These are phyloP conservation scores for Calycopis cecrops DNA, from an alignment of 1,140 invertebrate genomes.

Conservation along the genomic window DNA sequence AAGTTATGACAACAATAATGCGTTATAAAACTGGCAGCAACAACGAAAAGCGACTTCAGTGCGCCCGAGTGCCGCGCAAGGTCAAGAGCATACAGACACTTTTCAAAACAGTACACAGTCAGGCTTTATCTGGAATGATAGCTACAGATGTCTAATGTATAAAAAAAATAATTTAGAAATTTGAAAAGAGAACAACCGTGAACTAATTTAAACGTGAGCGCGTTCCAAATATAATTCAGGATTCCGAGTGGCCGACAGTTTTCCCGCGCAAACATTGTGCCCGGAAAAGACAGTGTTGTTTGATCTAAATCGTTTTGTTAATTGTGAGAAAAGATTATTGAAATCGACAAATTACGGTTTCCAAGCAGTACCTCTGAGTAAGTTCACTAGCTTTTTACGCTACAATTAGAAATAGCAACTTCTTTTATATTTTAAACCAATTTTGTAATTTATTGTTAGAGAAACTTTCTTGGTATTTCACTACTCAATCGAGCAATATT, in stretches of 20 bases:
- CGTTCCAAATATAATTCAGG: slow-evolving; percentile 43
- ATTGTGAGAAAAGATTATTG: neutral
- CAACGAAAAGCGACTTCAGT: slow-evolving; percentile 61
- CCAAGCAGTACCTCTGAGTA: slow-evolving; percentile 17
- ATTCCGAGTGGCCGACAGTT: slow-evolving; percentile 23
- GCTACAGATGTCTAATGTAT: slow-evolving; percentile 26
- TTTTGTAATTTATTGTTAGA: too few species aligned
- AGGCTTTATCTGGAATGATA: slow-evolving; percentile 43
- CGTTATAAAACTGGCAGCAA: slow-evolving; percentile 61
- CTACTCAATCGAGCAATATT: too few species aligned
- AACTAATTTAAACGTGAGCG: slow-evolving; percentile 31
- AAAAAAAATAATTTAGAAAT: slow-evolving; percentile 39
- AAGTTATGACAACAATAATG: slow-evolving; percentile 67
- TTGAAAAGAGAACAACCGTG: slow-evolving; percentile 21
- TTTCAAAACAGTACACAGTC: slow-evolving; percentile 50
- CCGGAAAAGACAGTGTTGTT: neutral
- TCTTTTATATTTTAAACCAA: too few species aligned
- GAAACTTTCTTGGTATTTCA: too few species aligned
- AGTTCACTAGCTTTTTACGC: slow-evolving; percentile 10
- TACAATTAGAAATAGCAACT: too few species aligned
- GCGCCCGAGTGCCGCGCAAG: slow-evolving; percentile 50
- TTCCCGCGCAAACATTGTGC: slow-evolving; percentile 40
- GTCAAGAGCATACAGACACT: slow-evolving; percentile 61
- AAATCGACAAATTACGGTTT: neutral
- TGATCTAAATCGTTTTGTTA: neutral